phyloP scores from a whole-genome alignment of 2,888 invertebrate species.

The Eupithecia abbreviata region DNA sequence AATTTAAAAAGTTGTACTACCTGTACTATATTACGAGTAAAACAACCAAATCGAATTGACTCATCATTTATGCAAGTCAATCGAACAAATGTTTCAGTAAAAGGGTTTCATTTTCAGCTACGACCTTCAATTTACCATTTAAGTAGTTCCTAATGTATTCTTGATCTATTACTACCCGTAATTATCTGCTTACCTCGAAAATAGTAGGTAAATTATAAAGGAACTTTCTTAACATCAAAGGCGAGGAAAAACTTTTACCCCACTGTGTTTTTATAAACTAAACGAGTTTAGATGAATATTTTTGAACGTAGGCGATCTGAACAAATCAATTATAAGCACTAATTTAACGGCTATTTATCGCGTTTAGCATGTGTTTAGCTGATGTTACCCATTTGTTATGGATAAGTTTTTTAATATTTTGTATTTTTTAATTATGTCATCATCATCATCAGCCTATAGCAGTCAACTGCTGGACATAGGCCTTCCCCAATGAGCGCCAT shows the following conservation, averaged over 20 bases:
- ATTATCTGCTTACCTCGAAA: neutral
- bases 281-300: neutral
- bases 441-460: too few relatives aligned
- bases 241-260: neutral
- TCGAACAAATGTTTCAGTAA: slow-evolving; percentile 35
- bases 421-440: neutral
- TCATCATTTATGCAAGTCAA: slow-evolving; percentile 38
- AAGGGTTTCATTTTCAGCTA: slow-evolving; percentile 30
- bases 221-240: neutral
- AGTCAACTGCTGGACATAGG: too few relatives aligned
- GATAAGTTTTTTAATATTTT: too few relatives aligned
- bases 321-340: too few relatives aligned
- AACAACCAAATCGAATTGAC: neutral
- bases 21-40: neutral
- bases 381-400: too few relatives aligned
- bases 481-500: too few relatives aligned
- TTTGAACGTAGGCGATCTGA: too few relatives aligned
- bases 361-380: too few relatives aligned
- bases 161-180: slow-evolving; percentile 9
- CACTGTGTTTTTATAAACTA: neutral
- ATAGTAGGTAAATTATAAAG: neutral
- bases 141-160: neutral
- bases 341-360: too few relatives aligned
- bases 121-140: slow-evolving; percentile 9
- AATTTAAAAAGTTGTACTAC: too few relatives aligned